Base-by-base conservation (phyloP, 2,113 vertebrate species). In the Lepus europaeus region DNA sequence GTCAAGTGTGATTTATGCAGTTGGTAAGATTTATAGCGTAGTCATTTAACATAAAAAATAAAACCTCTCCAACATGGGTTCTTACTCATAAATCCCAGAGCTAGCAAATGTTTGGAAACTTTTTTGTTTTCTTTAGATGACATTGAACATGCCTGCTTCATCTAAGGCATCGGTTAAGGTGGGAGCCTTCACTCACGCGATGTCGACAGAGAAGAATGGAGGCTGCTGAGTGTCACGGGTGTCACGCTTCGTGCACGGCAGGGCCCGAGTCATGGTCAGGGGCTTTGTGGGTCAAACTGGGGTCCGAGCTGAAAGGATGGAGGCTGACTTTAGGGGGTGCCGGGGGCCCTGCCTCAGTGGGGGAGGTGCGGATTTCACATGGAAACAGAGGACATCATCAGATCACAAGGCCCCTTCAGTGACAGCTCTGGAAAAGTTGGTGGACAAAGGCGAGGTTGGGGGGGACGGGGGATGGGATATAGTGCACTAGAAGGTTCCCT, bases 1-100 rank as follows among this genome's bases (percentile, higher is more conserved):
- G 80, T 84, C 89, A 74, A 17, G 78, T 85, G 89, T 97, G 97
- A 97, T 97, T 97, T 97, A 97, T 88, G 89, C 72, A 27, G 64
- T 81, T 78, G 29, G 1, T 78, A 80, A 97, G 91, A 97, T 97
- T 97, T 97, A 96, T 23, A 64, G 87, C 36, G 51, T n/a, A 89
- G 87, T 96, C 94, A 87, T 93, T 97, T 95, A 95, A 96, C 91
- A 91, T 95, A 85, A 90, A 95, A 91, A 95, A 94, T 22, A 83
- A 94, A 92, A 74, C 89, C 94, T 96, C 90, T 96, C 93, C 51
- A 92, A 93, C 94, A 86, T 79, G 91, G 90, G 85, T 96, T 88
- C 90, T 92, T 90, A 82, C 73, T 31, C 94, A 95, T 97, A 94
- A 96, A 97, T 97, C 96, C 87, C 80, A 92, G 91, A 89, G 83